phyloP scores from a whole-genome alignment of 2,797 vertebrate species.

The Anableps anableps region DNA sequence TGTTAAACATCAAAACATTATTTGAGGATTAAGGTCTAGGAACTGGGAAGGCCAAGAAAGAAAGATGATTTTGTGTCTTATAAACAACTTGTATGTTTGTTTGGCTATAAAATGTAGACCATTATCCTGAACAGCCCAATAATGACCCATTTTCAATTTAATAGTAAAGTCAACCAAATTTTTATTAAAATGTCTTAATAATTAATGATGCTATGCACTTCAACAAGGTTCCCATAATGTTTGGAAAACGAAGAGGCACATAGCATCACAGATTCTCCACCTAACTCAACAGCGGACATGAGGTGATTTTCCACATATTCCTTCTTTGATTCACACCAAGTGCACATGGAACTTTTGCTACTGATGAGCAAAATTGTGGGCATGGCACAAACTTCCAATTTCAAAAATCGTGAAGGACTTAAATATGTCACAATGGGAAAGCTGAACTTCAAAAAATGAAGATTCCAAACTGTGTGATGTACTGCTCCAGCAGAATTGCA shows the following conservation, averaged over 20 bases:
- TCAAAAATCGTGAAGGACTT: too few relatives aligned
- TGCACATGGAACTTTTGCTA: background rate
- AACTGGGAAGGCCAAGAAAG: background rate
- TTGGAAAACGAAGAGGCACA: background rate
- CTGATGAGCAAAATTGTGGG: background rate
- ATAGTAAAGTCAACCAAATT: background rate
- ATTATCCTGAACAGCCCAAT: background rate
- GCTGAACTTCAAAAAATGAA: too few relatives aligned
- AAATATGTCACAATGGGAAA: too few relatives aligned
- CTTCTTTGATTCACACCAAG: background rate
- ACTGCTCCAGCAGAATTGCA: too few relatives aligned
- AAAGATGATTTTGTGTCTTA: background rate
- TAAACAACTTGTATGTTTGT: background rate
- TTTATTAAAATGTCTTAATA: background rate
- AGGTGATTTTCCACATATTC: background rate
- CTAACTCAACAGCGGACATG: background rate
- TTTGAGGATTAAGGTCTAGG: background rate
- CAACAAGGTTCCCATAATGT: background rate
- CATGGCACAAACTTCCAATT: background rate
- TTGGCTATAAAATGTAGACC: background rate
- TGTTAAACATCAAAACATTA: background rate
- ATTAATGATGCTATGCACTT: background rate
- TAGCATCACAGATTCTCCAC: background rate
- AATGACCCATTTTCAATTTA: background rate
- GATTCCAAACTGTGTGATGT: too few relatives aligned